A percentile compares a stretch with the other conserved stretches of the same genome.
Evolutionary conservation across 2,113 vertebrate species (phyloP).

Genomic region (Leucoraja erinaceus): DNA sequence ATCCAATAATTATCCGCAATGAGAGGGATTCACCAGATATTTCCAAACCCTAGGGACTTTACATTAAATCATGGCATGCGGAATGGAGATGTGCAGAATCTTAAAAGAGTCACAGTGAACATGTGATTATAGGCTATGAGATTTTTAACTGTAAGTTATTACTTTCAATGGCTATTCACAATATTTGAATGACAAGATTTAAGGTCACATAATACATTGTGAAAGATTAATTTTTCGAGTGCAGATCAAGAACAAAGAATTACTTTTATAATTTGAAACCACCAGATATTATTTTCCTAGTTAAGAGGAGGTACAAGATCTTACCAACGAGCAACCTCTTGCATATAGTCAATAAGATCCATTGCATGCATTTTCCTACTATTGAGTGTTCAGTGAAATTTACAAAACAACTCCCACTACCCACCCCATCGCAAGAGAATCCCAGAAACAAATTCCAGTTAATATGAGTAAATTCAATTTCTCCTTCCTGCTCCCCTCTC

Average conservation of each 20-base stretch:
- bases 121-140: slow-evolving; percentile 27
- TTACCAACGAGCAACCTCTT: background rate
- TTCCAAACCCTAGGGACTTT: slow-evolving; percentile 50
- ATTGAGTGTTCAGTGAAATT: background rate
- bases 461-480: background rate
- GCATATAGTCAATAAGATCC: background rate
- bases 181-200: slow-evolving; percentile 30
- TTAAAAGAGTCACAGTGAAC: background rate
- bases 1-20: slow-evolving; percentile 53
- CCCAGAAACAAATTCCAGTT: background rate
- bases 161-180: slow-evolving; percentile 13
- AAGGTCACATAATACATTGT: background rate
- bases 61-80: slow-evolving; percentile 46
- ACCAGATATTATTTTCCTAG: background rate
- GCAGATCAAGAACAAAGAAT: background rate
- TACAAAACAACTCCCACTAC: background rate
- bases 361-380: background rate
- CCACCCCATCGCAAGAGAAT: background rate
- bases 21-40: slow-evolving; percentile 48
- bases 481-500: background rate
- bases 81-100: slow-evolving; percentile 43
- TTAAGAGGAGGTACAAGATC: background rate
- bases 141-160: slow-evolving; percentile 21
- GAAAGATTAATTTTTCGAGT: slow-evolving; percentile 28
- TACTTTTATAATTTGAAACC: background rate